Evolutionary conservation across 2,888 invertebrate species (phyloP), one percentile per base, ranked within the genome.

Genomic region (Apotomis capreana): DNA sequence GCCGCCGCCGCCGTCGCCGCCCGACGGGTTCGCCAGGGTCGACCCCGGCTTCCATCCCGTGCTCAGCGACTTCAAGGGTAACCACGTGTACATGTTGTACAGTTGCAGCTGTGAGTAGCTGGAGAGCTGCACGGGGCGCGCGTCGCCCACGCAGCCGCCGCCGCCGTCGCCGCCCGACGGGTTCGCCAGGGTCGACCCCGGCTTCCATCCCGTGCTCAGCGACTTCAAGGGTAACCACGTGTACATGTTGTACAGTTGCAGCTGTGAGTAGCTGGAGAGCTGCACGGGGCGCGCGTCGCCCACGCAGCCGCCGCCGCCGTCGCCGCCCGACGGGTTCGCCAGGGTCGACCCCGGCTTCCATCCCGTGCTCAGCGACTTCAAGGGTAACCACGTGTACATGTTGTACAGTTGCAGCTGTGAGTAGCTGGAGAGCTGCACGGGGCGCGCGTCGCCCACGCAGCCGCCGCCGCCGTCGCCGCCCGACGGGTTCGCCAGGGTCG

Each of bases 251-350:
- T 8, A 5, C 76, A 95, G 96, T 79, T 97, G 97, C 86, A 95
- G 95, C 74, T 98, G 98, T 87, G 94, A 95, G 80, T 94, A 95
- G 12, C 76, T 92, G 70, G 94, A 95, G 78, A 95, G 96, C 13
- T 98, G 98, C 88, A 95, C 96, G 5, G 93, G 98, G 79, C 98
- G 98, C 89, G 97, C 97, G 4, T 98, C 98, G 0, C 95, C 98
- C 68, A 92, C 81, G 3, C 87, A 87, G 80, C 84, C 90, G 61
- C 81, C 85, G 61, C 86, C 85, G 80, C 91, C 89, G 74, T 85
- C 89, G 55, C 89, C 94, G 75, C 90, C 94, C 76, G 81, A 96
- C 86, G 94, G 96, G 76, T 91, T 97, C 60, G 96, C 97, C 0
- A 90, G 95, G 63, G 93, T 97, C 69, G 98, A 98, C 93, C 95